Base-by-base conservation (phyloP, 2,797 vertebrate species). In the Florisuga fusca region DNA sequence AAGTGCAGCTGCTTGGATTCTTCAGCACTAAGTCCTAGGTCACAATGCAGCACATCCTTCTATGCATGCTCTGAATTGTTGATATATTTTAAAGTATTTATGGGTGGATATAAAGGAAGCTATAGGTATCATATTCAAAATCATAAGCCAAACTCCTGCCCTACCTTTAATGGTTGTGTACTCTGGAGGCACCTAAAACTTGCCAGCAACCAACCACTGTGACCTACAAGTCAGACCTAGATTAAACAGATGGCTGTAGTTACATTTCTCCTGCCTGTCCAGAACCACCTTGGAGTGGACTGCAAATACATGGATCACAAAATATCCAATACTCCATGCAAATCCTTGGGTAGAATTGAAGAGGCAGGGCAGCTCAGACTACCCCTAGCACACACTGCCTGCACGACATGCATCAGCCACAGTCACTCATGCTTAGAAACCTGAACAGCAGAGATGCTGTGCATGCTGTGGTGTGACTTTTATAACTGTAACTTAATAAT, bases 1-100 rank as follows among this genome's bases (percentile, higher is more conserved):
- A 92, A 79, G 57, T 2, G 2, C 96, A 96, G 94, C 95, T 97
- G 95, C 86, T 78, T 85, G 72, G 23, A 96, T 95, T 95, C 81
- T 90, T 93, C 22, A 71, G 63, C 55, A 64, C 63, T 90, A 93
- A 94, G 73, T 64, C 94, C 85, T 54, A 78, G 84, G 81, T 93
- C 71, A 91, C 59, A 87, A 72, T 29, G 45, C 29, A 94, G 57
- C 51, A 84, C 50, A 93, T 88, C 89, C 74, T 94, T 74, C 77
- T 89, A 62, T 64, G 54, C 74, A 2, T 81, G 84, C 46, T 85
- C 61, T 76, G 89, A 77, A 95, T 88, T 0, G 9, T 33, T 94
- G 36, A 12, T 94, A 1, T 74, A 58, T 68, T 96, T 87, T 89
- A 73, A 91, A 90, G 73, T 74, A 89, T 68, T 91, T 95, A 82